These are phyloP conservation scores for Nemurella pictetii DNA, from an alignment of 2,888 invertebrate species.

Conservation along the genomic window DNA sequence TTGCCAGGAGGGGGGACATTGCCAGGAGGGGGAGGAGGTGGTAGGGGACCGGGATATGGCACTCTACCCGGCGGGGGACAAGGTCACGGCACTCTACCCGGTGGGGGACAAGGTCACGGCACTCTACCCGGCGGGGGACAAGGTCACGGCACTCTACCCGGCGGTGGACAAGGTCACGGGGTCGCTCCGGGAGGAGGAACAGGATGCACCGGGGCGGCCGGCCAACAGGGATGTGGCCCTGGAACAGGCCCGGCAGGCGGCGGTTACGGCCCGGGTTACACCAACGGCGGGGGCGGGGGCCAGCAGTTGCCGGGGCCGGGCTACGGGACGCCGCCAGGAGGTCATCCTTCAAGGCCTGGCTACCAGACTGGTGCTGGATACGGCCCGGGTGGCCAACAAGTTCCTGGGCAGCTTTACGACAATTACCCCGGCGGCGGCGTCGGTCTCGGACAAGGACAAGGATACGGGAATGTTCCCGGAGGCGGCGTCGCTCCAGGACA, in stretches of 20 bases:
- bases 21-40: slow-evolving; percentile 15
- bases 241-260: neutral
- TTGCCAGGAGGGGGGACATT: slow-evolving; percentile 33
- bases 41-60: neutral
- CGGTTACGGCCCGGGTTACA: no score
- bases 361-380: no score
- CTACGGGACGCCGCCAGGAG: neutral
- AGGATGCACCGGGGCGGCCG: slow-evolving; percentile 28
- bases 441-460: slow-evolving; percentile 3
- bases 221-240: slow-evolving; percentile 4
- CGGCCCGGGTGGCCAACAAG: slow-evolving; percentile 13
- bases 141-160: slow-evolving; percentile 29
- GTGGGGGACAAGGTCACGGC: slow-evolving; percentile 39
- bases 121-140: slow-evolving; percentile 32
- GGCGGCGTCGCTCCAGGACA: slow-evolving; percentile 16
- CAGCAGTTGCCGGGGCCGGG: no score
- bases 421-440: no score
- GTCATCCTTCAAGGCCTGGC: no score
- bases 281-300: no score
- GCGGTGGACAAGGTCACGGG: slow-evolving; percentile 14
- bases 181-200: slow-evolving; percentile 30
- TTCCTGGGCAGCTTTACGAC: no score
- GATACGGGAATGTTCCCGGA: slow-evolving; percentile 3
- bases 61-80: slow-evolving; percentile 33
- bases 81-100: neutral